A percentile compares a stretch with the other conserved stretches of the same genome.
Conservation (phyloP, 2,113 vertebrate species). For the Datnioides undecimradiatus region DNA sequence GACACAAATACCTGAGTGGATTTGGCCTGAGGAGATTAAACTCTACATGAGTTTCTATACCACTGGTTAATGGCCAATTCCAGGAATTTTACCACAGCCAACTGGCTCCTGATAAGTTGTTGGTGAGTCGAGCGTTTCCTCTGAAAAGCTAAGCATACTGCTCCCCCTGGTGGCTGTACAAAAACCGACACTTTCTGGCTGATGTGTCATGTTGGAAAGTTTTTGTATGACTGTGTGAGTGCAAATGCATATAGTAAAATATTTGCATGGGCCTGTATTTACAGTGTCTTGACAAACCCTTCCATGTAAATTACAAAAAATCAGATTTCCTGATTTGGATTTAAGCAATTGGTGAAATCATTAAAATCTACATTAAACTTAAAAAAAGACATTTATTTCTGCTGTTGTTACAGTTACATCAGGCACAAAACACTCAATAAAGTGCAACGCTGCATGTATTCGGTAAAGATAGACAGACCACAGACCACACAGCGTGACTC, state of each 20-base stretch:
- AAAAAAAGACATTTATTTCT: neutral
- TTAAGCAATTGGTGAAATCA: neutral
- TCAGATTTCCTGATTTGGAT: neutral
- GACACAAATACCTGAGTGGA: conserved; percentile 56
- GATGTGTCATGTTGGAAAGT: neutral
- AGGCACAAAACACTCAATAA: neutral
- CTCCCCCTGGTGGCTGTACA: conserved; percentile 74
- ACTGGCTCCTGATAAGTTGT: neutral
- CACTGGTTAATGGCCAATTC: conserved; percentile 38
- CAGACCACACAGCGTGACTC: neutral
- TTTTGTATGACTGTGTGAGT: neutral
- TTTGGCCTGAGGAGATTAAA: conserved; percentile 58
- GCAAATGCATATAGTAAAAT: neutral
- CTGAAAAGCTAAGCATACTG: conserved; percentile 36
- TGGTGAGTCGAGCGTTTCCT: neutral
- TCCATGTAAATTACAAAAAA: neutral
- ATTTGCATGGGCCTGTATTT: neutral
- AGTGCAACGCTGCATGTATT: neutral
- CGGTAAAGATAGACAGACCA: neutral
- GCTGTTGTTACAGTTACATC: neutral
- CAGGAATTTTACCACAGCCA: conserved; percentile 34
- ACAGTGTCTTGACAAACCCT: neutral
- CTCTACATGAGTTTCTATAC: conserved; percentile 26
- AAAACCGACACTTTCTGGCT: neutral
- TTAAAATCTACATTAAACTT: neutral